Evolutionary conservation across 2,113 vertebrate genomes (phyloP), one percentile per base, ranked within the genome.

Genomic region (Gorilla gorilla): DNA sequence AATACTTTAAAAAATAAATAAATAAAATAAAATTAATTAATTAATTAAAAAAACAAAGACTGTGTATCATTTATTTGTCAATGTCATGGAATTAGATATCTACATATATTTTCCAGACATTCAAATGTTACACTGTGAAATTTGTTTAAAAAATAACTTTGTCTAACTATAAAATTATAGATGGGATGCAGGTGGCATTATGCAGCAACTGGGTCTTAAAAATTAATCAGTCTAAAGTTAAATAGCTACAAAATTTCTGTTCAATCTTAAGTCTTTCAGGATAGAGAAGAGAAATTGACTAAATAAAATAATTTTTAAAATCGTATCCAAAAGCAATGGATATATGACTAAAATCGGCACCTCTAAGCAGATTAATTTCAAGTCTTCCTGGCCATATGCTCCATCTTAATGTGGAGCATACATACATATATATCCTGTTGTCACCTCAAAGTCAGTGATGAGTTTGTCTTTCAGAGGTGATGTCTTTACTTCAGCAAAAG

Each of bases 121-220:
- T 96, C 45, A 89, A 93, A 96, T 86, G 35, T 52, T 85, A 45
- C 6, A 7, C 40, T 52, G 20, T 92, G 81, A 96, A 35, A 45
- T 45, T 40, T 40, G 40, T 40, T 40, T 40, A 4, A 40, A 40
- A 40, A 40, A 40, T 40, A 78, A 82, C 68, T 70, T 94, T 52
- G 12, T 61, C 32, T 89, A n/a, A 61, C 72, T 79, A 38, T 88
- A 57, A 55, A 72, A 64, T 76, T 92, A 83, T 45, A 59, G 85
- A 93, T 40, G 6, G 40, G 50, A 35, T 78, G 2, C 57, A 59
- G 48, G 27, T 90, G 55, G 59, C 57, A 75, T 38, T 57, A 30
- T 2, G 12, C 14, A 66, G 86, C 57, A 52, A 43, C 32, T 40
- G 18, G 5, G 9, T 8, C 38, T 82, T 66, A 82, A 40, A 61